Percentiles rank a stretch among this genome's conserved stretches.
Evolutionary conservation across 2,113 vertebrate species (phyloP).

Genomic region (Beaufortia kweichowensis): DNA sequence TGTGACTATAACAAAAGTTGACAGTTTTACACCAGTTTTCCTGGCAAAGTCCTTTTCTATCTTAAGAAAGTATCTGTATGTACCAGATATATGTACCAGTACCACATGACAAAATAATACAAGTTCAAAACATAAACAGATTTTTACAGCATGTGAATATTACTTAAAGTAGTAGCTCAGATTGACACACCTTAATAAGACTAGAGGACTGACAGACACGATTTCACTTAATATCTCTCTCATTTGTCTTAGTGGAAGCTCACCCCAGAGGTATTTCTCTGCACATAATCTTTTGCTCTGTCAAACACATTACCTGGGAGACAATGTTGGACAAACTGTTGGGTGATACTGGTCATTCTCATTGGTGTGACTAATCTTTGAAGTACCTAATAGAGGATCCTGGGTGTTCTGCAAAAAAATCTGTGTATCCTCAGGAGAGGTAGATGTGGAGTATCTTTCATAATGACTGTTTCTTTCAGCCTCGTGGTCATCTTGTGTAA

Average conservation of each 20-base stretch:
- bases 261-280: not conserved
- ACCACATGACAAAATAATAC: too few species aligned
- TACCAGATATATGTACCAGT: too few species aligned
- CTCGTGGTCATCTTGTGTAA: not conserved
- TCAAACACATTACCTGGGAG: constrained; percentile 22
- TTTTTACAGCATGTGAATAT: not conserved
- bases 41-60: not conserved
- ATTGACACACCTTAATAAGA: not conserved
- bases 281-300: constrained; percentile 62
- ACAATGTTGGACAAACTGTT: constrained; percentile 38
- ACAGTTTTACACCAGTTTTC: too few species aligned
- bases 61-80: too few species aligned
- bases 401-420: constrained; percentile 45
- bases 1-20: not conserved
- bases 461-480: not conserved
- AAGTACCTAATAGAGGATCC: constrained; percentile 13
- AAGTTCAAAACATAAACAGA: not conserved
- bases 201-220: not conserved
- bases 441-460: not conserved
- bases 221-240: not conserved
- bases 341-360: constrained; percentile 13
- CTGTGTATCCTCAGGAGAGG: constrained; percentile 18
- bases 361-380: constrained; percentile 6
- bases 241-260: not conserved
- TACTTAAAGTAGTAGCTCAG: not conserved